Base-by-base conservation (phyloP, 2,797 vertebrate genomes). In the Urophycis tenuis region DNA sequence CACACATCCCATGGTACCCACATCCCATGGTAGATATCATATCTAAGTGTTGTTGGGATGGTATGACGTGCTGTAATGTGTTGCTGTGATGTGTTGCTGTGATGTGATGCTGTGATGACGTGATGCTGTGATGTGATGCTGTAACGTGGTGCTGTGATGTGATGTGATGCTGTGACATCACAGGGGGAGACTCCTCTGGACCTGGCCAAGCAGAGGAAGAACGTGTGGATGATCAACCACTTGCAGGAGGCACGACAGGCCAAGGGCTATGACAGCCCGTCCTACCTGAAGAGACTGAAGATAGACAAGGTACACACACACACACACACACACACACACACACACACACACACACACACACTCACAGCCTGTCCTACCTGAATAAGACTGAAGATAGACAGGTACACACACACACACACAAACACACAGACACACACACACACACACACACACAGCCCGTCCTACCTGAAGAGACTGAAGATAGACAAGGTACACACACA, bases 181-280 rank as follows among this genome's bases (percentile, higher is more conserved):
- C 79, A 99, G 97, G 96, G 97, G 0, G 98, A 99, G 90, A 98
- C 96, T n/a, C 95, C 98, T 34, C 93, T 99, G 82, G 98, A 99
- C 91, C 93, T 99, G 11, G 97, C 98, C 89, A 99, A 99, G 88
- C 98, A 99, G 83, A 94, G 98, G 88, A 99, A 99, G 91, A 99
- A 99, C 0, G 95, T 96, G 75, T 99, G 98, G 98, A 99, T 99
- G 97, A 98, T 98, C 84, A 99, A 96, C 89, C 98, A 98, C 88
- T 84, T 99, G 79, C 97, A 99, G 90, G 98, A 99, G 87, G 97
- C 96, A 0, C 94, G 98, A 41, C 98, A 99, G 85, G 98, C 98
- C 79, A 99, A 97, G 89, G 98, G 98, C 69, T 98, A 98, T 36
- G 97, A 99, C 93, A 99, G 94, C 90, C 96, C 98, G 0, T 99